Evolutionary conservation across 2,113 vertebrate genomes (phyloP), one percentile per base, ranked within the genome.

Genomic region (Myxocyprinus asiaticus): DNA sequence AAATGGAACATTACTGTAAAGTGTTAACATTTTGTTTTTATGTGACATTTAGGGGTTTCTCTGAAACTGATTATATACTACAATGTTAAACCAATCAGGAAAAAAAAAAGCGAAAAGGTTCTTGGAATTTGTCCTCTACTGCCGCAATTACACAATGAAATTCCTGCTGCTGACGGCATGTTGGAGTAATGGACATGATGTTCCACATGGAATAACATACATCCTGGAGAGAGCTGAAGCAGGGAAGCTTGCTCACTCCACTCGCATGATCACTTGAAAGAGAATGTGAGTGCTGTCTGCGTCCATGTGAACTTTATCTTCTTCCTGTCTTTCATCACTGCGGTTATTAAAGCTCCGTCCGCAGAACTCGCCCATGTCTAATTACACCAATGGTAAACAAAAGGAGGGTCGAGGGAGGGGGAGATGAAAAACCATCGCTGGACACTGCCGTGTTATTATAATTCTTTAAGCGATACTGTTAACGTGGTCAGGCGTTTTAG

Each of bases 251-350:
- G 68, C 77, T 33, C 82, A 78, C 78, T 73, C 68, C 58, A 48
- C 51, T 71, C 85, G 81, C 69, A 63, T 22, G 71, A 85, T 77
- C 85, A 91, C 89, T 84, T 89, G 84, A 90, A 91, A 90, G 88
- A 80, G 88, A 83, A 85, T 86, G 83, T 80, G 79, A 85, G 81
- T 80, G 81, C 73, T 65, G 76, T 86, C 76, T 73, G 43, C 76
- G 55, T 83, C 79, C 78, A 83, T 86, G 77, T 90, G 85, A 88
- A 88, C 86, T 92, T 93, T 92, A 93, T 93, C 92, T 91, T 88
- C 90, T 92, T 91, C 91, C 91, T 87, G 91, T 92, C 92, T 93
- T 92, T 94, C 92, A 93, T 92, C 92, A 91, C 88, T 86, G 90
- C 87, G 87, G 89, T 92, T 92, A 94, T 94, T 92, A 94, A 92